These are phyloP conservation scores for Rousettus madagascariensis DNA, from an alignment of 2,797 vertebrate genomes.

Conservation along the genomic window DNA sequence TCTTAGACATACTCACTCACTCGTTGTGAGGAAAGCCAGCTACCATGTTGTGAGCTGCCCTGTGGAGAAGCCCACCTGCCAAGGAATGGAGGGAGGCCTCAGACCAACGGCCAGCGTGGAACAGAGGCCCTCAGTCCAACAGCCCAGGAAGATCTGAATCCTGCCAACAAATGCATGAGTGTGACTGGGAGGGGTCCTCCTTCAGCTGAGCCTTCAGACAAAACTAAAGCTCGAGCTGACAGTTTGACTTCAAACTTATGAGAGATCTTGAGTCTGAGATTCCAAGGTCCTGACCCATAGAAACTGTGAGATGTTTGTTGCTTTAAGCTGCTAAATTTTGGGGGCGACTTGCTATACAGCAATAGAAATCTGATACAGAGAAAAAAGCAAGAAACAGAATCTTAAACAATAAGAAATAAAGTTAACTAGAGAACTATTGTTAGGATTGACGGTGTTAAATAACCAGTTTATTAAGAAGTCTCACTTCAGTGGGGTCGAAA, in stretches of 20 bases:
- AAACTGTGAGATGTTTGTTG: neutral
- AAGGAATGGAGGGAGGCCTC: neutral
- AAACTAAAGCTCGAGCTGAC: neutral
- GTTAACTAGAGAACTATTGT: neutral
- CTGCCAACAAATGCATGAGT: neutral
- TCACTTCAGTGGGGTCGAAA: neutral
- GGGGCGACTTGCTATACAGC: neutral
- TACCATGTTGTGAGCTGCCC: neutral
- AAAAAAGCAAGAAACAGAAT: neutral
- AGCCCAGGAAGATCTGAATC: neutral
- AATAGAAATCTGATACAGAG: neutral
- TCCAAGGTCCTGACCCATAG: neutral
- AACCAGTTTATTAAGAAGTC: neutral
- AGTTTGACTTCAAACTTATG: neutral
- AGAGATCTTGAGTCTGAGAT: neutral
- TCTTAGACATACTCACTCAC: neutral
- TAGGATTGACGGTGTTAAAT: neutral
- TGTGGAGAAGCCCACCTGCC: neutral
- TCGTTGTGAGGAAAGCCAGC: neutral
- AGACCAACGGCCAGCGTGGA: neutral
- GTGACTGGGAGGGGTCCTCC: neutral
- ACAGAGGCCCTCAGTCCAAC: neutral
- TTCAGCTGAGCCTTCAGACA: neutral
- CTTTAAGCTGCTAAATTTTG: neutral
- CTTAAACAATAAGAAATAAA: neutral